Evolutionary conservation across 2,888 invertebrate species (phyloP).

Genomic region (Euzophera pinguis): DNA sequence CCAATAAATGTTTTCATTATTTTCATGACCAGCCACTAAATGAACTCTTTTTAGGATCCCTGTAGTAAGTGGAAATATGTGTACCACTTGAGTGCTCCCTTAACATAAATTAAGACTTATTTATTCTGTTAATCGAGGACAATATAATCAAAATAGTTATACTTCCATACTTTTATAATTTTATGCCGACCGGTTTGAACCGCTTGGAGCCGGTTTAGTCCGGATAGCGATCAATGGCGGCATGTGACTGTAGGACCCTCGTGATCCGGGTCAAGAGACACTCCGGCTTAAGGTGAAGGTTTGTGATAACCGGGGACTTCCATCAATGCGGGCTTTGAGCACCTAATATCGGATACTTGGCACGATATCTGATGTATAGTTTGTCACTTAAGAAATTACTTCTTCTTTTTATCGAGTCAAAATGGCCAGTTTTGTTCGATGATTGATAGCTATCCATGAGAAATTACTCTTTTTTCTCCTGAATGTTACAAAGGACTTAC

Average conservation of each 20-base stretch:
- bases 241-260: background rate
- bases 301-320: background rate
- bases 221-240: slow-evolving; percentile 7
- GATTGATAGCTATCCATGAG: too few relatives aligned
- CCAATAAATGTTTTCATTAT: too few relatives aligned
- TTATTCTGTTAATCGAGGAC: background rate
- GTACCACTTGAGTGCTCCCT: too few relatives aligned
- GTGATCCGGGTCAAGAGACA: slow-evolving; percentile 2
- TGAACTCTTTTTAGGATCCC: too few relatives aligned
- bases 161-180: background rate
- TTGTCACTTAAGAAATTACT: too few relatives aligned
- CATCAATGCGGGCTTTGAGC: background rate
- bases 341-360: background rate
- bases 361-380: background rate
- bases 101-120: too few relatives aligned
- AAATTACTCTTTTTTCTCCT: too few relatives aligned
- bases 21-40: too few relatives aligned
- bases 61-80: too few relatives aligned
- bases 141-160: background rate
- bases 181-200: background rate
- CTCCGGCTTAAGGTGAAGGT: slow-evolving; percentile 6
- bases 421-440: too few relatives aligned
- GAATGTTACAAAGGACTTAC: too few relatives aligned
- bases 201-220: background rate
- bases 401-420: too few relatives aligned